phyloP scores from a whole-genome alignment of 2,113 vertebrate species.

The Dromiciops gliroides region DNA sequence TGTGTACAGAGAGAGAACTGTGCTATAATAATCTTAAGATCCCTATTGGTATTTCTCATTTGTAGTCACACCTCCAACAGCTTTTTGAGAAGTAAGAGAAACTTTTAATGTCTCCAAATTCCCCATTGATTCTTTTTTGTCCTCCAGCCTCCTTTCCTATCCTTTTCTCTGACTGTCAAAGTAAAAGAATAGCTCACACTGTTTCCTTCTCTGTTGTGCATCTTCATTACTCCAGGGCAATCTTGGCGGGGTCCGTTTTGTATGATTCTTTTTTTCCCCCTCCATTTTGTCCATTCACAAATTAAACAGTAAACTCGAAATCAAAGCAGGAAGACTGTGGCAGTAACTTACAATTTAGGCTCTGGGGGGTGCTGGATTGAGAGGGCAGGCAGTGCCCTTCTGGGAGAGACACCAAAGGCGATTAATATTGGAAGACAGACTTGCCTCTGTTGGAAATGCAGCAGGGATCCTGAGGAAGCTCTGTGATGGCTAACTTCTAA shows the following conservation, averaged over 20 bases:
- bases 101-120: slow-evolving; percentile 43
- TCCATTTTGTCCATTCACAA: slow-evolving; percentile 39
- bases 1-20: neutral
- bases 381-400: slow-evolving; percentile 58
- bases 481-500: slow-evolving; percentile 40
- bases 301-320: slow-evolving; percentile 77
- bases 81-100: neutral
- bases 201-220: slow-evolving; percentile 51
- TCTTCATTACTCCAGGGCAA: slow-evolving; percentile 66
- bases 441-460: slow-evolving; percentile 65
- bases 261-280: neutral
- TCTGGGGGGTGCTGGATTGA: slow-evolving; percentile 66
- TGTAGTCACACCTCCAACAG: neutral
- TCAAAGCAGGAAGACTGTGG: slow-evolving; percentile 64
- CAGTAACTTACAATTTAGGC: slow-evolving; percentile 69
- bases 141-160: neutral
- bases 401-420: slow-evolving; percentile 51
- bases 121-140: slow-evolving; percentile 23
- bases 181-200: slow-evolving; percentile 62
- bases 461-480: slow-evolving; percentile 42
- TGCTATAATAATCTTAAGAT: neutral
- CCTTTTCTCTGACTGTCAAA: slow-evolving; percentile 63
- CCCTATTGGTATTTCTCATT: neutral
- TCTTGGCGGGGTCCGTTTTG: slow-evolving; percentile 7
- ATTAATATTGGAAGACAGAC: slow-evolving; percentile 67